A percentile compares a stretch with the other conserved stretches of the same genome.
These are phyloP conservation scores for Amphiura filiformis DNA, from an alignment of 35 echinoderm and acorn worm species.

Conservation along the genomic window DNA sequence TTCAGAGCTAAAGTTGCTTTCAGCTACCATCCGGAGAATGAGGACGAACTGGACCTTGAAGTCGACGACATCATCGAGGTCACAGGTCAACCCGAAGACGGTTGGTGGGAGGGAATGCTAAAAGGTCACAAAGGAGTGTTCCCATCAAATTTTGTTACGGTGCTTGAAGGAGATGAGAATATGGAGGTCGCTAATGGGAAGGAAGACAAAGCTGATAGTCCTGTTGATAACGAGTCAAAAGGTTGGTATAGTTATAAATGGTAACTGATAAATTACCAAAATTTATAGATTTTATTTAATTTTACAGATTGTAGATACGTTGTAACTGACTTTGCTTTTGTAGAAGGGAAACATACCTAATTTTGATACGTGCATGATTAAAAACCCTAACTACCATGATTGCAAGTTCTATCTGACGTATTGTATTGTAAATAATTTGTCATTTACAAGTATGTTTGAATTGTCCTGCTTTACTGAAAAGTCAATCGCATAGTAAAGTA, in stretches of 20 bases:
- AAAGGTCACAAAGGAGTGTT: conserved; percentile 86
- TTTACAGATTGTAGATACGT: no score
- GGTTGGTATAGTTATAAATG: not conserved
- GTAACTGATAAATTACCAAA: no score
- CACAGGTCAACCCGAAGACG: conserved; percentile 68
- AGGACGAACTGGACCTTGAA: conserved; percentile 68
- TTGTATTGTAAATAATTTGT: no score
- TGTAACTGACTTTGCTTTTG: no score
- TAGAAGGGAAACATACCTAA: no score
- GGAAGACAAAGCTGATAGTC: conserved; percentile 1
- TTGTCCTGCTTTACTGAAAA: no score
- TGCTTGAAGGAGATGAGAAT: conserved; percentile 52
- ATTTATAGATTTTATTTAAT: no score
- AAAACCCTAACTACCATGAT: no score
- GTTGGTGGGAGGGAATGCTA: conserved; percentile 94
- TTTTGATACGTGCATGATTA: no score
- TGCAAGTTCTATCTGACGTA: no score
- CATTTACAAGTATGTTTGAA: no score
- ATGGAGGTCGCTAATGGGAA: not conserved
- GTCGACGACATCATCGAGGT: conserved; percentile 62
- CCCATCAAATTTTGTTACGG: conserved; percentile 87
- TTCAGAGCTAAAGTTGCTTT: conserved; percentile 75
- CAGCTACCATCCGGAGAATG: conserved; percentile 85
- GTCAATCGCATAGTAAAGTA: no score
- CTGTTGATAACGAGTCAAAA: not conserved